Evolutionary conservation across 2,888 invertebrate genomes (phyloP).

Genomic region (Scaptomyza reducta): DNA sequence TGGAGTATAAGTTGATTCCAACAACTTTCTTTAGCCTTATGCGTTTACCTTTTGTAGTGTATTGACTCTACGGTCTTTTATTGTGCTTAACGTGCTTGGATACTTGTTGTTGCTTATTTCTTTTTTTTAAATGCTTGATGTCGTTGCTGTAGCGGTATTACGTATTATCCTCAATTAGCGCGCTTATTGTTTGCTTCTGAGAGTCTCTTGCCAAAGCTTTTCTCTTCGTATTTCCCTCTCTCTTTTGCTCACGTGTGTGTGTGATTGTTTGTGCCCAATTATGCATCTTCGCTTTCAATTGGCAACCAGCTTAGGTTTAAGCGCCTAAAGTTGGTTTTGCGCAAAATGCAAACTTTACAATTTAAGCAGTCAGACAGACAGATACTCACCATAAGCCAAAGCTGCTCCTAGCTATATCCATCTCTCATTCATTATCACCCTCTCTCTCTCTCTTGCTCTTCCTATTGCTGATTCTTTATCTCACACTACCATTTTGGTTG

Average conservation of each 20-base stretch:
- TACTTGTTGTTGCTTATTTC: constrained; percentile 29
- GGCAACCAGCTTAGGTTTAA: constrained; percentile 68
- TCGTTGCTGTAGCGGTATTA: constrained; percentile 38
- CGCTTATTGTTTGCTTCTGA: constrained; percentile 66
- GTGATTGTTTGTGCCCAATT: constrained; percentile 36
- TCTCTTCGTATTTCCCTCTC: background rate
- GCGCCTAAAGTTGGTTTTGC: constrained; percentile 65
- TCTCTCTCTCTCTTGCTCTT: constrained; percentile 1
- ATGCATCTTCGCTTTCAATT: constrained; percentile 48
- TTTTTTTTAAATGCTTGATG: constrained; percentile 14
- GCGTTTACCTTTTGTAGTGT: background rate
- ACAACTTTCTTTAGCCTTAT: background rate
- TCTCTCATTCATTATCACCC: background rate
- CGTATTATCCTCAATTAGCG: constrained; percentile 78
- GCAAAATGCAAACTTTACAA: constrained; percentile 71
- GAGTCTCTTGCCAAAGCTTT: constrained; percentile 34
- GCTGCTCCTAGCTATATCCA: constrained; percentile 5
- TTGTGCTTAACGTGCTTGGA: constrained; percentile 4
- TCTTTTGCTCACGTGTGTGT: constrained; percentile 1
- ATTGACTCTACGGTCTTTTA: constrained; percentile 5
- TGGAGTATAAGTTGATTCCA: no score
- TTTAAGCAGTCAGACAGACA: constrained; percentile 52
- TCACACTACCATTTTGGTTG: background rate
- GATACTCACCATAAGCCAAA: constrained; percentile 54
- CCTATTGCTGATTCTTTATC: background rate